phyloP scores from a whole-genome alignment of 2,888 invertebrate species.

The Barypeithes pellucidus region DNA sequence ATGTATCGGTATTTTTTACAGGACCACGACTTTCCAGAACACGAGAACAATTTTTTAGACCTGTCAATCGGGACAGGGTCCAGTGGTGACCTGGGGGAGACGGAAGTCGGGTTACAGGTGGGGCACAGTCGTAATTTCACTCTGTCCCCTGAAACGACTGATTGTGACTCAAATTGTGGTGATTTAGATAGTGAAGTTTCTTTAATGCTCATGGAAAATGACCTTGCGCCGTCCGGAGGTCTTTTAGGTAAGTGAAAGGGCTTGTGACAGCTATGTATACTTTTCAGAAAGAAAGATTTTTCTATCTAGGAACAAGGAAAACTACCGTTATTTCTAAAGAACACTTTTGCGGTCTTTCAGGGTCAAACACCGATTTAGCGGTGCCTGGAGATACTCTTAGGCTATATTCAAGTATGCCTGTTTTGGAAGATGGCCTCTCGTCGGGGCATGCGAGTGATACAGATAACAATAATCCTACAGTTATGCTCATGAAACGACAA shows the following conservation, averaged over 20 bases:
- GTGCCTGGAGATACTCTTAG: conserved; percentile 78
- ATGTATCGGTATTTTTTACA: conserved; percentile 59
- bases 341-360: conserved; percentile 61
- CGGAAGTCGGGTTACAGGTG: conserved; percentile 76
- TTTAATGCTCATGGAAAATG: conserved; percentile 82
- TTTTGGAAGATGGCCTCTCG: conserved; percentile 94
- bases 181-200: conserved; percentile 90
- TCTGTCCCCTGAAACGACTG: conserved; percentile 93
- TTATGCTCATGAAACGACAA: conserved; percentile 79
- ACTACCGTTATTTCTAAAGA: too few species aligned
- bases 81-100: conserved; percentile 79
- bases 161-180: conserved; percentile 91
- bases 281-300: too few species aligned
- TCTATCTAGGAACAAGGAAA: too few species aligned
- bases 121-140: conserved; percentile 89
- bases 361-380: conserved; percentile 75
- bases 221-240: conserved; percentile 70
- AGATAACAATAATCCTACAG: conserved; percentile 90
- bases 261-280: too few species aligned
- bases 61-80: conserved; percentile 77
- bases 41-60: conserved; percentile 76
- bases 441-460: conserved; percentile 95
- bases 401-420: conserved; percentile 88
- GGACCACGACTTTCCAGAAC: conserved; percentile 72
- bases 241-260: conserved; percentile 62